These are phyloP conservation scores for Hucho hucho DNA, from an alignment of 2,113 vertebrate species.

Conservation along the genomic window DNA sequence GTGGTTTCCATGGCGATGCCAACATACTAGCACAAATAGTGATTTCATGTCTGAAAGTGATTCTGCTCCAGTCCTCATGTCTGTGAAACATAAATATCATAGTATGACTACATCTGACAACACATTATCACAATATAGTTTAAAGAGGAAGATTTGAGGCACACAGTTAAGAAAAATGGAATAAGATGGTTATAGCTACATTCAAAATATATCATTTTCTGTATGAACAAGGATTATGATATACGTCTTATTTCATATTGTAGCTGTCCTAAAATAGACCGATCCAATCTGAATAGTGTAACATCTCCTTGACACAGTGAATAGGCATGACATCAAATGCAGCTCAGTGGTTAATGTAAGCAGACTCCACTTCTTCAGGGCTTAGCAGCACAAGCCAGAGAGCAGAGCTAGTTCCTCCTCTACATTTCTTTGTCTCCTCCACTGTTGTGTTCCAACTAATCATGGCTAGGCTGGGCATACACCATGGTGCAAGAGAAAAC, in stretches of 20 bases:
- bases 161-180: not conserved
- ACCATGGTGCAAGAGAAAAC: conserved; percentile 54
- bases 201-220: not conserved
- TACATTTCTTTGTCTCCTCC: conserved; percentile 63
- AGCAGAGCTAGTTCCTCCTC: conserved; percentile 31
- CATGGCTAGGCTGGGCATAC: conserved; percentile 42
- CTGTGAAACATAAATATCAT: not conserved
- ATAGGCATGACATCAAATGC: conserved; percentile 59
- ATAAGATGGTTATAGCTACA: not conserved
- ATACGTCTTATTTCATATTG: not conserved
- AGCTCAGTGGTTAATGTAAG: conserved; percentile 53
- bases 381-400: conserved; percentile 40
- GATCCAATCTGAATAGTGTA: conserved; percentile 32
- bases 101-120: not conserved
- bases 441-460: conserved; percentile 56
- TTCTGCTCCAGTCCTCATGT: conserved; percentile 33
- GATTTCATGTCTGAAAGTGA: conserved; percentile 61
- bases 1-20: conserved; percentile 80
- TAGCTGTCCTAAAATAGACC: not conserved
- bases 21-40: conserved; percentile 71
- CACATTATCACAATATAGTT: no score
- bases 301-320: conserved; percentile 45
- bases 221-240: not conserved
- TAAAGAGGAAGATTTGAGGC: not conserved
- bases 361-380: conserved; percentile 48